These are phyloP conservation scores for Chaetodon trifasciatus DNA, from an alignment of 2,797 vertebrate genomes.

Conservation along the genomic window DNA sequence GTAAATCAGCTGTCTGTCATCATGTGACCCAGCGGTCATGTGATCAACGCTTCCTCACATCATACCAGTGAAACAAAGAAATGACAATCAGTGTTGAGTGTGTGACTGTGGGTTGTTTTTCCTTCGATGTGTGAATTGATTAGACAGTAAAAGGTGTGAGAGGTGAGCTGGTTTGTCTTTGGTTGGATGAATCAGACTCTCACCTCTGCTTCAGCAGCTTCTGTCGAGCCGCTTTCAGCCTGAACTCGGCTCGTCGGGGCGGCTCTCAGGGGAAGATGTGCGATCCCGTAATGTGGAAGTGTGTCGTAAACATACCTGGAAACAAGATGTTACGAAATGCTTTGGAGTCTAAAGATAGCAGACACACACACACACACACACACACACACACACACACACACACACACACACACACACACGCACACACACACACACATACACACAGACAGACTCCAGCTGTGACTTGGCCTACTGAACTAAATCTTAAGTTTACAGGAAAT, in stretches of 20 bases:
- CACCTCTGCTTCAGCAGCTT: too few relatives aligned
- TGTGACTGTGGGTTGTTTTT: too few relatives aligned
- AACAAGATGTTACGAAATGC: neutral
- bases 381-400: neutral
- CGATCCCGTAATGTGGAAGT: neutral
- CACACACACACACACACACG: neutral
- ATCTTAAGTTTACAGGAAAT: neutral
- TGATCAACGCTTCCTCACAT: too few relatives aligned
- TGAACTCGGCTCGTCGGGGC: neutral
- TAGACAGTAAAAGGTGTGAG: too few relatives aligned
- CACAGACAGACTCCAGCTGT: slow-evolving; percentile 13
- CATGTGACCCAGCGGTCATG: too few relatives aligned
- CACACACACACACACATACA: neutral
- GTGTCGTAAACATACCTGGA: neutral
- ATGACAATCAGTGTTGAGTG: too few relatives aligned
- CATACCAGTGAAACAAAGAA: too few relatives aligned
- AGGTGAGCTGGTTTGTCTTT: neutral
- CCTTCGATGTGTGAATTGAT: too few relatives aligned
- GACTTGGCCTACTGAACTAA: slow-evolving; percentile 16
- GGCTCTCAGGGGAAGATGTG: neutral
- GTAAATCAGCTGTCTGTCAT: too few relatives aligned
- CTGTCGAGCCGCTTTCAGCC: neutral
- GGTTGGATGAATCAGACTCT: neutral
- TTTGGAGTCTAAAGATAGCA: slow-evolving; percentile 28
- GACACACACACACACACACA: neutral